Percentiles rank a stretch among this genome's conserved stretches.
phyloP scores from a whole-genome alignment of 1,140 invertebrate species.

The Aleiodes sp. region DNA sequence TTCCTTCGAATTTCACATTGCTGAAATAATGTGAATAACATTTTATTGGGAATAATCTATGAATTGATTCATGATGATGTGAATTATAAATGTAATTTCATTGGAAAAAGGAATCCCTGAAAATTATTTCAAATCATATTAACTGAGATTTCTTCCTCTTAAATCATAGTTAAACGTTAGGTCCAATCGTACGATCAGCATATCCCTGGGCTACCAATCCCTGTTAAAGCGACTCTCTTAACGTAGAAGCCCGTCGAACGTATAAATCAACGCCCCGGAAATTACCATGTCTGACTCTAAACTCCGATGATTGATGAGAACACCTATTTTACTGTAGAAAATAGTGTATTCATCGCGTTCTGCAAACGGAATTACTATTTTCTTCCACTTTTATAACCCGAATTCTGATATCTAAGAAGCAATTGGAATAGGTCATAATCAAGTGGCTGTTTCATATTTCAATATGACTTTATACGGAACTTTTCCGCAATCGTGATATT shows the following conservation, averaged over 20 bases:
- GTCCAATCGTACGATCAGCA: constrained; percentile 47
- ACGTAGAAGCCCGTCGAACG: constrained; percentile 40
- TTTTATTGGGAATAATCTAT: too few relatives aligned
- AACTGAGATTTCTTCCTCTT: constrained; percentile 54
- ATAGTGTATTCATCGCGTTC: background rate
- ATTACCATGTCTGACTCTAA: constrained; percentile 65
- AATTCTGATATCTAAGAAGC: too few relatives aligned
- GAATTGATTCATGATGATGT: too few relatives aligned
- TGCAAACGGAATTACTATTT: background rate
- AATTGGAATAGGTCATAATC: too few relatives aligned
- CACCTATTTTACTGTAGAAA: constrained; percentile 15
- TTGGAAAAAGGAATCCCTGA: background rate
- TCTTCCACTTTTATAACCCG: constrained; percentile 5
- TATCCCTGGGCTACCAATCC: constrained; percentile 45
- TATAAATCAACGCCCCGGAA: constrained; percentile 54
- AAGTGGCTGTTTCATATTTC: too few relatives aligned
- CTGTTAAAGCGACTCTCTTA: constrained; percentile 23
- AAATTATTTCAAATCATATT: constrained; percentile 38
- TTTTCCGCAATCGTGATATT: too few relatives aligned
- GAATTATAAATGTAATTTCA: background rate
- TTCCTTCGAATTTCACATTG: background rate
- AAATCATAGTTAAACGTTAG: constrained; percentile 54
- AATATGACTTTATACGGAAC: too few relatives aligned
- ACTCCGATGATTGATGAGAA: constrained; percentile 63
- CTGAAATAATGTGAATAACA: background rate